Evolutionary conservation across 2,797 vertebrate genomes (phyloP), one percentile per base, ranked within the genome.

Genomic region (Hypotaenidia okinawae): DNA sequence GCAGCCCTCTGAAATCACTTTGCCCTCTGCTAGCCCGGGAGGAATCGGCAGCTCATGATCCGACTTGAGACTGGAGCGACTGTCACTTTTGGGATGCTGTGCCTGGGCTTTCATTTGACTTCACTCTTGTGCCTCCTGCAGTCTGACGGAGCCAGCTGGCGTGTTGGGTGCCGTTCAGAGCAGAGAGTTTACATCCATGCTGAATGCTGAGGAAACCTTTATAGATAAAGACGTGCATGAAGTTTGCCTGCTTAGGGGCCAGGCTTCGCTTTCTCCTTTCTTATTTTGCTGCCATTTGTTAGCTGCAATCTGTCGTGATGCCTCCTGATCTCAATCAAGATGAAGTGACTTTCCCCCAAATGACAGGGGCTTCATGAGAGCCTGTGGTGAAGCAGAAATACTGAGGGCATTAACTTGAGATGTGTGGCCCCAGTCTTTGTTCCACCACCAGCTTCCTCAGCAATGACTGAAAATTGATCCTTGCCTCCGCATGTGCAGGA

Each of bases 81-180:
- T 72, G 45, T 54, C 70, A 61, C 51, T 90, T 93, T 55, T 7
- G 30, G 59, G 81, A 49, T 77, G 62, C 81, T 92, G 49, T 70
- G 72, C 70, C 74, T 82, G 59, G 52, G 80, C 37, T 95, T 92
- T 82, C 80, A 41, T 81, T 87, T 73, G 76, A 25, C 47, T 84
- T 88, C 39, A 14, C 39, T 82, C 1, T 2, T 73, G 86, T 73
- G 73, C 78, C 64, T 95, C 51, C 90, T 76, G 84, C 86, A 92
- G 70, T 73, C 90, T 95, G 74, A 67, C 4, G 1, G 77, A 92
- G 86, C 86, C 93, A 92, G 83, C 74, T 79, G 80, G 88, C 8
- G 0, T 73, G 81, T 33, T 73, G 74, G 67, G 86, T 74, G 64
- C 64, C 0, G 0, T 45, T 94, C 72, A 85, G 77, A 91, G 47